Percentiles rank a stretch among this genome's conserved stretches.
Conservation (phyloP, 2,888 invertebrate species). For the Scrobipalpa atriplicella region DNA sequence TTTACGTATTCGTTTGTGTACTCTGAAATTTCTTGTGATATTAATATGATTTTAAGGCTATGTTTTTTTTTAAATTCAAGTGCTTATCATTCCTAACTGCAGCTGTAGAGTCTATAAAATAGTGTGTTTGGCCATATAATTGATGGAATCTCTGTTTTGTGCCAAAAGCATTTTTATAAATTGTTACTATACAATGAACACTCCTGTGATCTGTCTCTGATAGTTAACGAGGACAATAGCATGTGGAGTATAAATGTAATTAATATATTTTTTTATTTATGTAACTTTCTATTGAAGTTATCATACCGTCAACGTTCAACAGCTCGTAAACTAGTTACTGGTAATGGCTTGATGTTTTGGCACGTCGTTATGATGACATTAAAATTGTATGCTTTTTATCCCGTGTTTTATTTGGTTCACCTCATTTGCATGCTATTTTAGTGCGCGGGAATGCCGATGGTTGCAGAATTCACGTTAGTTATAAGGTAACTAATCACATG, state of each 20-base stretch:
- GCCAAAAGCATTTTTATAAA: slow-evolving; percentile 68
- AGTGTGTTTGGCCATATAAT: slow-evolving; percentile 37
- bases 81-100: slow-evolving; percentile 59
- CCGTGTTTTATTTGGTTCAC: slow-evolving; percentile 71
- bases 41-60: slow-evolving; percentile 74
- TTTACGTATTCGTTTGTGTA: slow-evolving; percentile 72
- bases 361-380: slow-evolving; percentile 77
- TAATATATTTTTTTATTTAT: slow-evolving; percentile 73
- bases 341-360: slow-evolving; percentile 76
- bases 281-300: slow-evolving; percentile 75
- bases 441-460: slow-evolving; percentile 66
- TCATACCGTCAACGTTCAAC: slow-evolving; percentile 59
- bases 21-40: slow-evolving; percentile 80
- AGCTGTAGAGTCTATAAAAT: slow-evolving; percentile 10
- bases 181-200: slow-evolving; percentile 57
- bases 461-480: slow-evolving; percentile 71
- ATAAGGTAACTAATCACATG: slow-evolving; percentile 44
- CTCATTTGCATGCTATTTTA: slow-evolving; percentile 68
- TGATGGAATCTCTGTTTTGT: slow-evolving; percentile 70
- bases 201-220: slow-evolving; percentile 68
- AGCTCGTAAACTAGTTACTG: slow-evolving; percentile 62
- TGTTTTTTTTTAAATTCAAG: slow-evolving; percentile 53
- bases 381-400: slow-evolving; percentile 79
- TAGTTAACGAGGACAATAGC: slow-evolving; percentile 63
- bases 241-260: slow-evolving; percentile 57